Base-by-base conservation (phyloP, 2,888 invertebrate species). In the Pasiphila rectangulata region DNA sequence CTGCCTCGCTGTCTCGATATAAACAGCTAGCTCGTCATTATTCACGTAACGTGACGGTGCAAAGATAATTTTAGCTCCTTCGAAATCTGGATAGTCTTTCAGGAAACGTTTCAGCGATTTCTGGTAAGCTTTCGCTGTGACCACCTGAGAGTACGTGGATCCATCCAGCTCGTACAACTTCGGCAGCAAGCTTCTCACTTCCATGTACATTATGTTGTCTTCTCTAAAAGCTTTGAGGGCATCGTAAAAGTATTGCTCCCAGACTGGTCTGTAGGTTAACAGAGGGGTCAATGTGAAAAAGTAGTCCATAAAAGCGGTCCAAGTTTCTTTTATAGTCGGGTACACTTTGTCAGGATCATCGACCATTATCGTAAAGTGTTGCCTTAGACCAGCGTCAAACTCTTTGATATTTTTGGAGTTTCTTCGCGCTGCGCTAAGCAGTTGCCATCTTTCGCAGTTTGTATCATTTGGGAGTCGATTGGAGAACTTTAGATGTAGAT, bases 161-260 rank as follows among this genome's bases (percentile, higher is more conserved):
- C 93, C 94, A 34, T 94, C 81, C 36, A 94, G 69, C 54, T 94
- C 93, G 61, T 94, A 94, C 0, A 93, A 71, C 46, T 79, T 45
- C 0, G 93, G 92, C 15, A 95, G 72, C 1, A 90, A 82, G 24
- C 92, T 89, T 37, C 95, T 82, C 7, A 94, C 74, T 74, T 95
- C 95, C 20, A 94, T 58, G 57, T 94, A 94, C 79, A 93, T 91
- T 0, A 94, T 84, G 56, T 93, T 93, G 61, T 95, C 95, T 0
- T 91, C 90, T 60, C 90, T 85, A 23, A 93, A 82, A 55, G 93
- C 92, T 46, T 89, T 73, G 7, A 95, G 73, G 0, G 91, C 90
- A 55, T 91, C 91, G 53, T 92, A 92, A 58, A 92, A 92, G 65
- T 94, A 92, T 49, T 92, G 90, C 41, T 90, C 90, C 88, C 92